Conservation (phyloP, 2,888 invertebrate species). For the Athrips mouffetella region DNA sequence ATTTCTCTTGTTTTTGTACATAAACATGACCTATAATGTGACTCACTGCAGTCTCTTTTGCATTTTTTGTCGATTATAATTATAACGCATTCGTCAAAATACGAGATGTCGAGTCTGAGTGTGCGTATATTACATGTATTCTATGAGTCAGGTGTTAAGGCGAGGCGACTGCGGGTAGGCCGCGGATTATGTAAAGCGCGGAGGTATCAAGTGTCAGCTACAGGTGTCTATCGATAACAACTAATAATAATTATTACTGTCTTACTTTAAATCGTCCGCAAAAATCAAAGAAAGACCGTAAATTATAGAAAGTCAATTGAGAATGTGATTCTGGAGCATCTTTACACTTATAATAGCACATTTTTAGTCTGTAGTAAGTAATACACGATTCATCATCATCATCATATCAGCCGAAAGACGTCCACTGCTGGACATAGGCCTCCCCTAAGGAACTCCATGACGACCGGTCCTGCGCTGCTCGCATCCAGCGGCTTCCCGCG, state of each 20-base stretch:
- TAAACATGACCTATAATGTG: conserved; percentile 3
- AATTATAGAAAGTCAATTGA: no score
- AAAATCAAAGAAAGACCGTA: conserved; percentile 13
- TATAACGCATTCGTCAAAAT: background rate
- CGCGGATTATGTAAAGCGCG: conserved; percentile 55
- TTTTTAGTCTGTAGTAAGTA: no score
- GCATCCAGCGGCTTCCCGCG: no score
- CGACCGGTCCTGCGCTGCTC: no score
- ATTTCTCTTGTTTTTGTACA: conserved; percentile 4
- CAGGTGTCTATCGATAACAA: conserved; percentile 52
- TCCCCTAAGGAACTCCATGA: no score
- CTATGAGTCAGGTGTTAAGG: conserved; percentile 29
- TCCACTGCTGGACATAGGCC: no score
- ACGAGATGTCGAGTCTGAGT: conserved; percentile 4
- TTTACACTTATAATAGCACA: no score
- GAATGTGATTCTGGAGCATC: no score
- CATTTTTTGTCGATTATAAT: no score
- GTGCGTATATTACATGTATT: background rate
- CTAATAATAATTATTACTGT: conserved; percentile 48
- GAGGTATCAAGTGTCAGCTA: conserved; percentile 50
- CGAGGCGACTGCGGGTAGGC: conserved; percentile 37
- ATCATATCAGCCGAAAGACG: no score
- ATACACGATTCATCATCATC: no score
- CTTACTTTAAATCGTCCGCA: conserved; percentile 24
- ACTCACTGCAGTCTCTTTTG: no score